These are phyloP conservation scores for Isichthys henryi DNA, from an alignment of 2,113 vertebrate species.

Conservation along the genomic window DNA sequence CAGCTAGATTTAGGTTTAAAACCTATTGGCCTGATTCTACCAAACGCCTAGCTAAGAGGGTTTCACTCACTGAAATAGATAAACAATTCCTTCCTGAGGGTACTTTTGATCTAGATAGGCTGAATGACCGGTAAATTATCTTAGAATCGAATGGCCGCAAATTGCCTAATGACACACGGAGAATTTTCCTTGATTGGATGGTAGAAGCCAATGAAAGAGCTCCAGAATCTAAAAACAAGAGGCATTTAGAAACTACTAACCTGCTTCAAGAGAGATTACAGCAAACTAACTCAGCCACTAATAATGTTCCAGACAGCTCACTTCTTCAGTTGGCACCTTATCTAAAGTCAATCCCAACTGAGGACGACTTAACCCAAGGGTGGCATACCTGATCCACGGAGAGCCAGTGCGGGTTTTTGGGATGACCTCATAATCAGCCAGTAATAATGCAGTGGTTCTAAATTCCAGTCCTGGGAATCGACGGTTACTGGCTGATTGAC, in stretches of 20 bases:
- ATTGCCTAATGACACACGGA: neutral
- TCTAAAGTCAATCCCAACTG: neutral
- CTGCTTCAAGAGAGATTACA: neutral
- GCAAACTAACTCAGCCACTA: neutral
- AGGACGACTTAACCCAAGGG: neutral
- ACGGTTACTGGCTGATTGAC: too few species aligned
- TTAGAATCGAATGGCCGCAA: neutral
- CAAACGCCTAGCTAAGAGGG: neutral
- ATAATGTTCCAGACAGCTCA: neutral
- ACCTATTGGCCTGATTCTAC: neutral
- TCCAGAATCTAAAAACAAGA: neutral
- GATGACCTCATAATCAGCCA: too few species aligned
- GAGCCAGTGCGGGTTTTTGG: too few species aligned
- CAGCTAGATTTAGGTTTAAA: neutral
- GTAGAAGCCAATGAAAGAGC: neutral
- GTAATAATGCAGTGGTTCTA: too few species aligned
- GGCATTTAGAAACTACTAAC: neutral
- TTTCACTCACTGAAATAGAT: neutral
- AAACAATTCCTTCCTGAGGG: neutral
- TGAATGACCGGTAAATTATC: neutral
- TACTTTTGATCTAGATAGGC: neutral
- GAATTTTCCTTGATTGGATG: neutral
- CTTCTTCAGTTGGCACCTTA: neutral
- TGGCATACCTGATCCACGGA: neutral
- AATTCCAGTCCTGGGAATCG: too few species aligned